phyloP scores from a whole-genome alignment of 1,140 invertebrate species.

The Drosophila bocqueti region DNA sequence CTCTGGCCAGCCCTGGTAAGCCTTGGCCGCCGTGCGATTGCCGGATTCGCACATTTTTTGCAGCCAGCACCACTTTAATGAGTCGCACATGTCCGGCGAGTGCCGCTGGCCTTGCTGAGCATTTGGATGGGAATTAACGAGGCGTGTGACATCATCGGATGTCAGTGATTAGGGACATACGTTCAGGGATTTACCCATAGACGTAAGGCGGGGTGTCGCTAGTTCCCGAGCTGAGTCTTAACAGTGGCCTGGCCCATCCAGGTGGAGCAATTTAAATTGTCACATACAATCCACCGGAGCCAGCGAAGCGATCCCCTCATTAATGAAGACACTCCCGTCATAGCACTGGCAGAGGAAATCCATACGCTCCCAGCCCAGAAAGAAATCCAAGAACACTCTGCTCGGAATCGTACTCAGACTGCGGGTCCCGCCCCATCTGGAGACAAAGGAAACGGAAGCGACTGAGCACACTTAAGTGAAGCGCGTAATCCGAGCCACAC shows the following conservation, averaged over 20 bases:
- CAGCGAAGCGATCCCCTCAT: conserved; percentile 56
- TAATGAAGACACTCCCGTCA: conserved; percentile 69
- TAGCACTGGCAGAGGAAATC: conserved; percentile 42
- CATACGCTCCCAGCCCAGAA: conserved; percentile 35
- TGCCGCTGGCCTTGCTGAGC: conserved; percentile 56
- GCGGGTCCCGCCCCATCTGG: conserved; percentile 5
- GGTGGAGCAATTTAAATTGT: conserved; percentile 39
- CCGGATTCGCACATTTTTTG: conserved; percentile 50
- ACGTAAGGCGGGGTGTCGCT: conserved; percentile 3
- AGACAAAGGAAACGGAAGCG: conserved; percentile 68
- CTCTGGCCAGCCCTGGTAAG: conserved; percentile 20
- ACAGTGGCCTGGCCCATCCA: neutral
- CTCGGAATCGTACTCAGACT: conserved; percentile 9
- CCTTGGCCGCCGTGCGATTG: conserved; percentile 15
- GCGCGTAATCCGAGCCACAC: conserved; percentile 81
- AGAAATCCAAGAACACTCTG: conserved; percentile 49
- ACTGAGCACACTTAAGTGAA: conserved; percentile 81
- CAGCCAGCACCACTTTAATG: conserved; percentile 66
- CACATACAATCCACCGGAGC: conserved; percentile 15
- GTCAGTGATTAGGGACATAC: conserved; percentile 66
- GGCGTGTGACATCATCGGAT: conserved; percentile 63
- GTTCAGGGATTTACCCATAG: conserved; percentile 50
- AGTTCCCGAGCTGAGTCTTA: conserved; percentile 4
- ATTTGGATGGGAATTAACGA: conserved; percentile 48
- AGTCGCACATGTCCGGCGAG: conserved; percentile 70